Evolutionary conservation across 2,888 invertebrate species (phyloP).

Genomic region (Polia nebulosa): DNA sequence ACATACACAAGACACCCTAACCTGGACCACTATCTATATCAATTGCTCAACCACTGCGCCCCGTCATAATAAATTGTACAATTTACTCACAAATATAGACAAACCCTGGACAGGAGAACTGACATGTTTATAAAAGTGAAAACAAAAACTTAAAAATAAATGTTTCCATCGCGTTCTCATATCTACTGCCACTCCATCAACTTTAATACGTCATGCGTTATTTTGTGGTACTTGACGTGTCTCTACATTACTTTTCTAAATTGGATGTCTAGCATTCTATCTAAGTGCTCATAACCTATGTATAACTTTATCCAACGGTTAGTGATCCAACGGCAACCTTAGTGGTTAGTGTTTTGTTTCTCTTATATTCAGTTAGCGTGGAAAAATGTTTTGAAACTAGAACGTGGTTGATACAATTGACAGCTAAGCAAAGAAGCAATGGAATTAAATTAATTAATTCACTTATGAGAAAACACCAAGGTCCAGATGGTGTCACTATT

Average conservation of each 20-base stretch:
- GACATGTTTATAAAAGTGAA: neutral
- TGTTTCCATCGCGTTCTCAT: neutral
- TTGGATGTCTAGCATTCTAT: slow-evolving; percentile 51
- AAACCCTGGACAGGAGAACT: too few species aligned
- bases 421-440: too few species aligned
- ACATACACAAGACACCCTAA: too few species aligned
- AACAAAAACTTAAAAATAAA: neutral
- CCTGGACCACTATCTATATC: too few species aligned
- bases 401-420: neutral
- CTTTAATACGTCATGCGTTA: neutral
- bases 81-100: too few species aligned
- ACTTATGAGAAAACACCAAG: too few species aligned
- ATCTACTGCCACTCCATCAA: slow-evolving; percentile 8
- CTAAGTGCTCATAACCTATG: slow-evolving; percentile 48
- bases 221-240: slow-evolving; percentile 5
- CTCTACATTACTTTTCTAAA: slow-evolving; percentile 32
- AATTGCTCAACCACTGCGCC: too few species aligned
- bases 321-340: too few species aligned
- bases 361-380: neutral
- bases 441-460: too few species aligned
- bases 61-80: too few species aligned
- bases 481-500: too few species aligned
- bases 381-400: neutral
- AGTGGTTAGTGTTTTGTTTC: slow-evolving; percentile 17
- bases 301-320: slow-evolving; percentile 17